Conservation (phyloP, 1,140 invertebrate species). For the Nilaparvata lugens region DNA sequence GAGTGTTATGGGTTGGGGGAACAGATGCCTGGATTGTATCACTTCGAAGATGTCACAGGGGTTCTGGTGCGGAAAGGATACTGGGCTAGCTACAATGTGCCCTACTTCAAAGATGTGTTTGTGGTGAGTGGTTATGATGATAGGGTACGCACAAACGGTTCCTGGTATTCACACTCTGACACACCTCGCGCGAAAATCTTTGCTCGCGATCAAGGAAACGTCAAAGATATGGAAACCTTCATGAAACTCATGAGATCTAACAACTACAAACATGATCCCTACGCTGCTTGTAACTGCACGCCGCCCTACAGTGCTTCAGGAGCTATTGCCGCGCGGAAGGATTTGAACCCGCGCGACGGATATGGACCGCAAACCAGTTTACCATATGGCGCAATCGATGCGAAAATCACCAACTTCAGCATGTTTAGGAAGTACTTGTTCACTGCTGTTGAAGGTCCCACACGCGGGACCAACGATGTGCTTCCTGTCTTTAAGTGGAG, state of each 20-base stretch:
- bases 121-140: conserved; percentile 50
- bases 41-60: conserved; percentile 5
- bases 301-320: conserved; percentile 65
- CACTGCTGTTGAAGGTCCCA: neutral
- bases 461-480: neutral
- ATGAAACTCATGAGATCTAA: conserved; percentile 61
- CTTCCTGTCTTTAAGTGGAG: neutral
- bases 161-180: conserved; percentile 59
- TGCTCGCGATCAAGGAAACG: conserved; percentile 41
- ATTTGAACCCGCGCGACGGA: neutral
- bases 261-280: conserved; percentile 58
- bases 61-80: conserved; percentile 40
- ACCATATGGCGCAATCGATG: neutral
- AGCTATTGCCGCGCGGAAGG: conserved; percentile 48
- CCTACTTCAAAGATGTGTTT: conserved; percentile 55
- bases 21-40: conserved; percentile 40
- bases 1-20: conserved; percentile 63
- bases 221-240: conserved; percentile 44
- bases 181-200: conserved; percentile 45
- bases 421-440: neutral
- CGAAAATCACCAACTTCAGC: neutral
- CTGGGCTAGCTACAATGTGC: conserved; percentile 67
- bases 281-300: conserved; percentile 52
- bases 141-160: conserved; percentile 50
- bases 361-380: neutral